phyloP scores from a whole-genome alignment of 2,113 vertebrate genomes.

The Oryzias melastigma region DNA sequence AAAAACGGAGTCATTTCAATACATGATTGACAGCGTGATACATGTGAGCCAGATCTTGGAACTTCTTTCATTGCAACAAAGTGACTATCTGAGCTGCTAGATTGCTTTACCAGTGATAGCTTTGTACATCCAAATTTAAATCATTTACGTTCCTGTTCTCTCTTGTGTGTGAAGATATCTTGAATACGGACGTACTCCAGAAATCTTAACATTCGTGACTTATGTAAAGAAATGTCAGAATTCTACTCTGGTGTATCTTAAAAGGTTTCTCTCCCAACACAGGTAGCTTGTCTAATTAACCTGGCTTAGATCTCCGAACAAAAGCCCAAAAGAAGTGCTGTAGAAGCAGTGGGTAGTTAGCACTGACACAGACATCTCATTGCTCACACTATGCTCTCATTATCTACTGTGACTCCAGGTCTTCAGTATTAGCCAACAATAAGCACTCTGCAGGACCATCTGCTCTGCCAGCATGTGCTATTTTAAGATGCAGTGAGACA shows the following conservation, averaged over 20 bases:
- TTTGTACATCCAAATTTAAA: too few relatives aligned
- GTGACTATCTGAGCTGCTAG: not conserved
- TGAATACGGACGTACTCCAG: too few relatives aligned
- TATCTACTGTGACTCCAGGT: constrained; percentile 60
- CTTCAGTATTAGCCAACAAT: constrained; percentile 67
- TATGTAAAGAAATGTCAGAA: too few relatives aligned
- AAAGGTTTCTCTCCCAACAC: constrained; percentile 4
- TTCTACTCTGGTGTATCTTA: not conserved
- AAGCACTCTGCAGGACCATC: constrained; percentile 59
- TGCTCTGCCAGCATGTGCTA: constrained; percentile 50
- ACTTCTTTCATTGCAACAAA: not conserved
- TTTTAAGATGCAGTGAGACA: constrained; percentile 49
- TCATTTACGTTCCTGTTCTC: too few relatives aligned
- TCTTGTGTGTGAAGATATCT: too few relatives aligned
- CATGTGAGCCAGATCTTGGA: not conserved
- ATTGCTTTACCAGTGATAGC: not conserved
- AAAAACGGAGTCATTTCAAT: too few relatives aligned
- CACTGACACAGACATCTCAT: constrained; percentile 52
- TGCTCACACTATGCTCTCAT: constrained; percentile 61
- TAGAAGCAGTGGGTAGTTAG: constrained; percentile 33
- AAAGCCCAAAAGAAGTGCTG: constrained; percentile 10
- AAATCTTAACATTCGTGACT: too few relatives aligned
- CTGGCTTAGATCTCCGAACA: constrained; percentile 33
- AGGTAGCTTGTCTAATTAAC: constrained; percentile 30
- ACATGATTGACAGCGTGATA: not conserved